These are phyloP conservation scores for Drosophila yakuba DNA, from an alignment of 1,140 invertebrate genomes.

Conservation along the genomic window DNA sequence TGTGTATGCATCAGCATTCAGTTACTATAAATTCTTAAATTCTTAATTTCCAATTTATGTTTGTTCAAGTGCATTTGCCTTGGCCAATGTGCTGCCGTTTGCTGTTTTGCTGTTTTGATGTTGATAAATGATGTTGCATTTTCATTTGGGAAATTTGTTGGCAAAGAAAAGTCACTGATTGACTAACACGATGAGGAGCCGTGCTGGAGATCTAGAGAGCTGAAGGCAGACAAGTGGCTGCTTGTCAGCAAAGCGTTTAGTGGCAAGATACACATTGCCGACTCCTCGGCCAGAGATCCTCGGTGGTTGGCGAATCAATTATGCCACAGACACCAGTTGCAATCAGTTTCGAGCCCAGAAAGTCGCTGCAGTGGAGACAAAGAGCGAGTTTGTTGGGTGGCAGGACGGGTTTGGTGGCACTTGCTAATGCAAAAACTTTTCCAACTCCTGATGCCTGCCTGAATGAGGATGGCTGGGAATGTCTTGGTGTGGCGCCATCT, in stretches of 20 bases:
- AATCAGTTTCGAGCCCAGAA: conserved; percentile 34
- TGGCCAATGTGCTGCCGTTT: conserved; percentile 72
- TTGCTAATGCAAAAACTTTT: conserved; percentile 78
- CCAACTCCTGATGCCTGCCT: conserved; percentile 34
- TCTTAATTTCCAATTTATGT: neutral
- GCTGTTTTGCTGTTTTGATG: conserved; percentile 74
- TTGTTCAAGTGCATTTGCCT: conserved; percentile 36
- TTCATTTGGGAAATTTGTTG: conserved; percentile 81
- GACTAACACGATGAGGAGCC: conserved; percentile 62
- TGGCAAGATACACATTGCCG: conserved; percentile 58
- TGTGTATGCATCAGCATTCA: neutral
- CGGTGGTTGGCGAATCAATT: conserved; percentile 73
- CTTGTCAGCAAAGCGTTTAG: conserved; percentile 81
- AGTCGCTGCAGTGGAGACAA: conserved; percentile 28
- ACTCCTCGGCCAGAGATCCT: conserved; percentile 11
- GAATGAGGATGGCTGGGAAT: neutral
- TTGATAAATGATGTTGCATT: conserved; percentile 83
- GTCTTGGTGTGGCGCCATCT: conserved; percentile 32
- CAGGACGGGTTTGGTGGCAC: conserved; percentile 37
- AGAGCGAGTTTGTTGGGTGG: conserved; percentile 19
- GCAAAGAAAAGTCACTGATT: conserved; percentile 80
- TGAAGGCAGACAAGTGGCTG: conserved; percentile 61
- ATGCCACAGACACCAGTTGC: conserved; percentile 78
- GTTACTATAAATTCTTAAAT: neutral
- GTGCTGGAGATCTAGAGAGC: conserved; percentile 28